Conservation (phyloP, 2,113 vertebrate species). For the Myotis lucifugus region DNA sequence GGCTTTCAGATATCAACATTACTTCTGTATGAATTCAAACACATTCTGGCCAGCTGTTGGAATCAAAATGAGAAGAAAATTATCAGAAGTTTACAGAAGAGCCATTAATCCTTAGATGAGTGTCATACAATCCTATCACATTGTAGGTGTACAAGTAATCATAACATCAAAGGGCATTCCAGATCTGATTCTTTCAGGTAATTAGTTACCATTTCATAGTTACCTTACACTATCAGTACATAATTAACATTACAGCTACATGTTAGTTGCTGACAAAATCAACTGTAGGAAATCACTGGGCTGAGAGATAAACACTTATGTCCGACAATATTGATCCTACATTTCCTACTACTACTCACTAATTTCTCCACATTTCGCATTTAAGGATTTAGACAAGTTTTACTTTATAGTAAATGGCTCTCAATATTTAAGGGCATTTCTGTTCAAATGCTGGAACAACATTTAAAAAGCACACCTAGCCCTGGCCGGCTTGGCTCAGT, state of each 20-base stretch:
- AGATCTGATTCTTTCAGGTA: not conserved
- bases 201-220: not conserved
- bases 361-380: not conserved
- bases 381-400: not conserved
- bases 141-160: not conserved
- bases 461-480: not conserved
- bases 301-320: not conserved
- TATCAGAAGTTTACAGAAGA: not conserved
- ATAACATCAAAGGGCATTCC: not conserved
- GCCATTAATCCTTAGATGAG: not conserved
- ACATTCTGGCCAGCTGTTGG: constrained; percentile 25
- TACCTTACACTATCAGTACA: not conserved
- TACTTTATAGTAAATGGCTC: not conserved
- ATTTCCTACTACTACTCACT: not conserved
- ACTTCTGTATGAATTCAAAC: constrained; percentile 78
- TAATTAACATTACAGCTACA: not conserved
- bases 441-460: not conserved
- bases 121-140: not conserved
- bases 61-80: constrained; percentile 15
- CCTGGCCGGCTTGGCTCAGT: too few relatives aligned
- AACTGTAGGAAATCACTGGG: not conserved
- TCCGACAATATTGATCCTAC: not conserved
- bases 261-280: not conserved
- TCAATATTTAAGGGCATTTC: not conserved
- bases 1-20: constrained; percentile 87